Conservation (phyloP, 2,113 vertebrate genomes). For the Castor canadensis region DNA sequence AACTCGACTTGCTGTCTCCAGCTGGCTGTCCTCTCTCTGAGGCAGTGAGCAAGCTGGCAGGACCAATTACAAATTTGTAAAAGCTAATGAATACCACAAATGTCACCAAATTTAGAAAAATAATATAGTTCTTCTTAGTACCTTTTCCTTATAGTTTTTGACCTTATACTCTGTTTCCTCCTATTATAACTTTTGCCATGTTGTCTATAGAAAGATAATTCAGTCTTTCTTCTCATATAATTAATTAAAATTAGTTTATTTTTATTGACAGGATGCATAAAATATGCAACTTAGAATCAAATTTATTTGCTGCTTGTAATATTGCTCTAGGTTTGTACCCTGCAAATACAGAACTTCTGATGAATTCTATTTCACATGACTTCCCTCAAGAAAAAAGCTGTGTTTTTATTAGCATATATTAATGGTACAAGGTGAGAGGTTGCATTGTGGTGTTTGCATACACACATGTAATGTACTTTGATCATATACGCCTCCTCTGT, state of each 20-base stretch:
- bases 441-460: too few species aligned
- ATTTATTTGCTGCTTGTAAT: not conserved
- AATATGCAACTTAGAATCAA: not conserved
- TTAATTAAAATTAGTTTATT: not conserved
- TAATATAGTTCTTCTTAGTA: too few species aligned
- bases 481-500: too few species aligned
- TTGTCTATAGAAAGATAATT: not conserved
- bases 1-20: slow-evolving; percentile 73
- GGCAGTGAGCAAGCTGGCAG: slow-evolving; percentile 88
- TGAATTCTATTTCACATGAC: not conserved
- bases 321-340: not conserved
- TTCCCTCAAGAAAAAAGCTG: not conserved
- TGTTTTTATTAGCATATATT: too few species aligned
- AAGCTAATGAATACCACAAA: not conserved
- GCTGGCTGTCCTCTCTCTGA: slow-evolving; percentile 79
- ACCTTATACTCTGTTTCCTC: not conserved
- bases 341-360: not conserved
- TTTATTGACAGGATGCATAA: not conserved
- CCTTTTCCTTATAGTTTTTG: slow-evolving; percentile 19
- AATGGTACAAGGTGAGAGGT: too few species aligned
- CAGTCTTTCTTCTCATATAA: not conserved
- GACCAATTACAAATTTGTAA: slow-evolving; percentile 17
- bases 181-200: not conserved
- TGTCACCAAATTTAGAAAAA: not conserved
- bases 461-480: too few species aligned